Conservation (phyloP, 2,113 vertebrate genomes). For the Malurus melanocephalus region DNA sequence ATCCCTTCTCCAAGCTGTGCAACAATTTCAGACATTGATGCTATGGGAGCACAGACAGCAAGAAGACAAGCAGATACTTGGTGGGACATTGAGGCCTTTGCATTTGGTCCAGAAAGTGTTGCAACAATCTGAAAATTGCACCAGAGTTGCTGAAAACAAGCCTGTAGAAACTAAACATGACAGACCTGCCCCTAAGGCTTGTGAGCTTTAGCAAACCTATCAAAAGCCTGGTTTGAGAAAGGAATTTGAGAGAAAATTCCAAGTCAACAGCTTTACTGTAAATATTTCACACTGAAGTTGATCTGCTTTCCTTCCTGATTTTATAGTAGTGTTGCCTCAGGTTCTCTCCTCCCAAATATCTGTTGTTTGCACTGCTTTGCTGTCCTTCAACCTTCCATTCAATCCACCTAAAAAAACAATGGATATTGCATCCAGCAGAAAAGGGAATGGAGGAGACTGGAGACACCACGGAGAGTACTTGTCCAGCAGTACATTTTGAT, state of each 20-base stretch:
- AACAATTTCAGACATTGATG: neutral
- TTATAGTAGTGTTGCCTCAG: rapidly evolving
- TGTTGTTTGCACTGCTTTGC: neutral
- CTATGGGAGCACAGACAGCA: neutral
- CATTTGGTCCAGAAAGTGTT: neutral
- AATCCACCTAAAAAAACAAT: neutral
- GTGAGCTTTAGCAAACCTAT: neutral
- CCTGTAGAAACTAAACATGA: neutral
- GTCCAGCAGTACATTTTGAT: neutral
- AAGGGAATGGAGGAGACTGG: neutral
- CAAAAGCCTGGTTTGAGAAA: neutral
- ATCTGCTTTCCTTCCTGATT: neutral
- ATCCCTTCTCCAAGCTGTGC: neutral
- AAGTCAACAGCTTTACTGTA: neutral
- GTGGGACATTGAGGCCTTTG: neutral
- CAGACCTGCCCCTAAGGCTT: neutral
- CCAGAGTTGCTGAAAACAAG: neutral
- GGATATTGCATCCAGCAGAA: neutral
- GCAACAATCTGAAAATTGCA: neutral
- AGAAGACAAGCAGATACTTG: neutral
- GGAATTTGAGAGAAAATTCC: neutral
- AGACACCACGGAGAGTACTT: rapidly evolving
- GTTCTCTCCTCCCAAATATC: neutral
- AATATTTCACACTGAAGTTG: neutral
- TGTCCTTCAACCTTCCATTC: neutral